A percentile compares a stretch with the other conserved stretches of the same genome.
Evolutionary conservation across 2,797 vertebrate species (phyloP).

Genomic region (Hyperoplus immaculatus): DNA sequence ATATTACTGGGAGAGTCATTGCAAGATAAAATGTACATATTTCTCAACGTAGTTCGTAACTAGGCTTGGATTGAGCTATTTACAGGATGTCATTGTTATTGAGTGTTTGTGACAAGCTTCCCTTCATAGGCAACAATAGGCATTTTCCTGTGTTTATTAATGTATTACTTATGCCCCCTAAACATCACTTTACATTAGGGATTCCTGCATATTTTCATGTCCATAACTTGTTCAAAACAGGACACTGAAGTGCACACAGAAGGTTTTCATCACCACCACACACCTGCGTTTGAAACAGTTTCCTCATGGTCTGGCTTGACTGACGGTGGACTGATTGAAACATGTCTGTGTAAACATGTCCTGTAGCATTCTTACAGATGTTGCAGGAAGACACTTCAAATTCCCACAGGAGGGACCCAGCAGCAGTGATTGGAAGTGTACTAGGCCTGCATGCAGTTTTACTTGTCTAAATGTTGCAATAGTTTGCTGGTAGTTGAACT

Average conservation of each 20-base stretch:
- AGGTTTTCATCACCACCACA: background rate
- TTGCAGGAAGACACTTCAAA: background rate
- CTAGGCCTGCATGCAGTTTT: too few species aligned
- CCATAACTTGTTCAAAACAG: background rate
- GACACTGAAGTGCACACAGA: background rate
- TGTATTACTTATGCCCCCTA: slow-evolving; percentile 4
- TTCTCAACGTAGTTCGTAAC: slow-evolving; percentile 16
- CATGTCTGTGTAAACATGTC: background rate
- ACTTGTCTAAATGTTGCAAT: too few species aligned
- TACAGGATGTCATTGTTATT: background rate
- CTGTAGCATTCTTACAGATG: background rate
- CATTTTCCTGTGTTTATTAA: background rate
- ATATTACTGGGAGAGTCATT: fast-evolving
- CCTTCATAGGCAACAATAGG: background rate
- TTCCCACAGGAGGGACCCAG: background rate
- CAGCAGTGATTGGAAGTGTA: too few species aligned
- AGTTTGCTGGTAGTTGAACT: too few species aligned
- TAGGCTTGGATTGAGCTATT: background rate
- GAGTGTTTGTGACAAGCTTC: background rate
- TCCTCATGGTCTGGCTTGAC: background rate
- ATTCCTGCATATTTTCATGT: background rate
- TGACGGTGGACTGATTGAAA: slow-evolving; percentile 1
- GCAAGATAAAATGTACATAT: background rate
- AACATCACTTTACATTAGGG: background rate
- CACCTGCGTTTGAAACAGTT: background rate